phyloP scores from a whole-genome alignment of 2,888 invertebrate genomes.

The Eupelmus urozonus region DNA sequence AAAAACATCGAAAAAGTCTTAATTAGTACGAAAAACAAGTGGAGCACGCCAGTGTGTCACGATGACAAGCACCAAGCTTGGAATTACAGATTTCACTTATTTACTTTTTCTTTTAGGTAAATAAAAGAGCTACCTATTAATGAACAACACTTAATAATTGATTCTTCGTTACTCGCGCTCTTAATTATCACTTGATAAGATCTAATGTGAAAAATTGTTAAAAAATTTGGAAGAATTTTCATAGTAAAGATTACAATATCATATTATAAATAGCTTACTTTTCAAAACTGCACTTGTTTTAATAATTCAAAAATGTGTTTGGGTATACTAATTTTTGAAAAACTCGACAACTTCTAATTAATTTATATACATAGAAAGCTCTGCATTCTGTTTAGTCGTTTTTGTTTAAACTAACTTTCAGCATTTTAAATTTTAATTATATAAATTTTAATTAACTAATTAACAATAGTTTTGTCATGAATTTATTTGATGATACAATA shows the following conservation, averaged over 20 bases:
- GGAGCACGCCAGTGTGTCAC: conserved; percentile 32
- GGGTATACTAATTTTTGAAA: too few species aligned
- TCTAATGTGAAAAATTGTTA: neutral
- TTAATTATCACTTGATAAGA: conserved; percentile 3
- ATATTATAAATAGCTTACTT: neutral
- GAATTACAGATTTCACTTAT: conserved; percentile 33
- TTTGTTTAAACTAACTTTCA: too few species aligned
- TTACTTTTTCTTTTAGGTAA: conserved; percentile 6
- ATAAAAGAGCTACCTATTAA: conserved; percentile 40
- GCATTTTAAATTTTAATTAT: too few species aligned
- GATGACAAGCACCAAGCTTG: conserved; percentile 40
- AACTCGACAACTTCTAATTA: too few species aligned
- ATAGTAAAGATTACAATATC: neutral
- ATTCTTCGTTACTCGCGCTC: conserved; percentile 52
- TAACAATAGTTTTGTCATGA: neutral
- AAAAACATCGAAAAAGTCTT: conserved; percentile 8
- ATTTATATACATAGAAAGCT: too few species aligned
- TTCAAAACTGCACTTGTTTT: conserved; percentile 26
- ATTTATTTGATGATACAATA: neutral
- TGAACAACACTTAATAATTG: conserved; percentile 35
- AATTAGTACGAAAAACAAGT: conserved; percentile 19
- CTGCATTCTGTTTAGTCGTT: too few species aligned
- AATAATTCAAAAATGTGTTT: conserved; percentile 29
- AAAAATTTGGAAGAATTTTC: neutral
- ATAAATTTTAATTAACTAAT: too few species aligned